Evolutionary conservation across 2,797 vertebrate genomes (phyloP).

Genomic region (Onychomys arenicola): DNA sequence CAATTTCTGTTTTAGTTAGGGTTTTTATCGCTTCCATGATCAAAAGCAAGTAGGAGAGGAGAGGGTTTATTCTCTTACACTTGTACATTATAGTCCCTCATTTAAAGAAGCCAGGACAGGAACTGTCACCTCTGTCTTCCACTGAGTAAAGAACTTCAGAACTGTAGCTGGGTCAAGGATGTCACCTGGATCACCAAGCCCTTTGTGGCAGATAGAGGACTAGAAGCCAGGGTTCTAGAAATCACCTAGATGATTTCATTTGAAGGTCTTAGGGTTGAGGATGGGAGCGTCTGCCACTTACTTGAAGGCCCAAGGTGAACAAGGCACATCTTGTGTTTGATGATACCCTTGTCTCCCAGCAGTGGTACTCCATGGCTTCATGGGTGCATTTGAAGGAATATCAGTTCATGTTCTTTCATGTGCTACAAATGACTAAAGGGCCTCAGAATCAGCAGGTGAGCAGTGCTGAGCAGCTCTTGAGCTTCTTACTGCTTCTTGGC

Average conservation of each 20-base stretch:
- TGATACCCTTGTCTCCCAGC: background rate
- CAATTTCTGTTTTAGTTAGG: background rate
- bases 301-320: background rate
- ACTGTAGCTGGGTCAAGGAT: background rate
- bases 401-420: background rate
- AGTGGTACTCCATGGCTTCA: background rate
- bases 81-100: background rate
- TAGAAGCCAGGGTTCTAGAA: background rate
- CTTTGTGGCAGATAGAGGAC: background rate
- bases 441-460: background rate
- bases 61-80: background rate
- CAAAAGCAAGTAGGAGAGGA: background rate
- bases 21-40: background rate
- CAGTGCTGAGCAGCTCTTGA: background rate
- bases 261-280: background rate
- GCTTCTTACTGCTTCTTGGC: background rate
- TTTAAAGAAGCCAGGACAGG: background rate
- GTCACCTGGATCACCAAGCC: background rate
- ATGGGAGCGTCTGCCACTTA: background rate
- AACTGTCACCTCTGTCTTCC: background rate
- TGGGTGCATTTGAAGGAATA: background rate
- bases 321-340: background rate
- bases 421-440: background rate
- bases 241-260: background rate
- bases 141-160: background rate